Evolutionary conservation across 1,140 invertebrate genomes (phyloP), one percentile per base, ranked within the genome.

Genomic region (Sminthurides bifidus): DNA sequence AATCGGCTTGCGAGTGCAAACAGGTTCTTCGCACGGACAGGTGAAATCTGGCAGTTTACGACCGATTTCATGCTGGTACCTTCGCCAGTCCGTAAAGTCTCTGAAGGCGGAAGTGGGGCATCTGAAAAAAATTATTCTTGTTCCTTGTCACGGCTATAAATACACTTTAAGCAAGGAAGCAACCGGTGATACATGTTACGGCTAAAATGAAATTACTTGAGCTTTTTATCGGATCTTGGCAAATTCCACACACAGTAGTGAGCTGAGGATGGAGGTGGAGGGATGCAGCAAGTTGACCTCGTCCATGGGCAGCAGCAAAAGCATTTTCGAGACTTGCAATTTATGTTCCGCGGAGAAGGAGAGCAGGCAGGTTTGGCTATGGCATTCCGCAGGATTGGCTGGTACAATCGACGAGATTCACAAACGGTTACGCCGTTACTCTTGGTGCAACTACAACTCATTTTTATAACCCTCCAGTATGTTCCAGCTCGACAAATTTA

Each of bases 181-280:
- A 37, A 52, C 31, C 3, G 27, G 1, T 1, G 35, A 45, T 30
- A 54, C 23, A n/a, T n/a, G n/a, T n/a, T 24, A 31, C 26, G 19
- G 40, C 17, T 30, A 35, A 48, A 30, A 23, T 8, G 35, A 8
- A 49, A 41, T 41, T 24, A 1, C 0, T 43, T 21, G 49, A 62
- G 53, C 60, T 58, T 38, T 49, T 35, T 24, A 56, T 53, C 49
- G 58, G 56, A 24, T n/a, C 49, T 38, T 24, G 60, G 60, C n/a
- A 62, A 30, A 43, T 62, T 56, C 60, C 60, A 62, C 17, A 38
- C 21, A 41, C 60, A 62, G 21, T 38, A n/a, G n/a, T n/a, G n/a
- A n/a, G n/a, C n/a, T n/a, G n/a, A n/a, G n/a, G n/a, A n/a, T n/a
- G n/a, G n/a, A n/a, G n/a, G n/a, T n/a, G n/a, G n/a, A n/a, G n/a